These are phyloP conservation scores for Gymnoscopelus braueri DNA, from an alignment of 2,797 vertebrate species.

Conservation along the genomic window DNA sequence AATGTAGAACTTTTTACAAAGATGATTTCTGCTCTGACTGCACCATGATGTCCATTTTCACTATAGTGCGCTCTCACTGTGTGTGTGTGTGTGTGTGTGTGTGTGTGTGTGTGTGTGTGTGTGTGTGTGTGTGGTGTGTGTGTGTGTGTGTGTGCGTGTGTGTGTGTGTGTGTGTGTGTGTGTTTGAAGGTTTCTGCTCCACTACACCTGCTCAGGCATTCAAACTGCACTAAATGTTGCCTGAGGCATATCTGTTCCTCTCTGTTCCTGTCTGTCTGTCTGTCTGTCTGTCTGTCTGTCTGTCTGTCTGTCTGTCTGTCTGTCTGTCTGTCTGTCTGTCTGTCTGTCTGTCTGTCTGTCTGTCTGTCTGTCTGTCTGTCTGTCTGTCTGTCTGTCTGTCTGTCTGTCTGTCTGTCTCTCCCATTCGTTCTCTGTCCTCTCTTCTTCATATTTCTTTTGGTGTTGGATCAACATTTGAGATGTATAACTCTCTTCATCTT, in stretches of 20 bases:
- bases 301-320: slow-evolving; percentile 32
- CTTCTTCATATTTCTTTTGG: slow-evolving; percentile 36
- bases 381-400: neutral
- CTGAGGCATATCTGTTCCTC: slow-evolving; percentile 68
- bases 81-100: slow-evolving; percentile 28
- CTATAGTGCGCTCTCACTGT: neutral
- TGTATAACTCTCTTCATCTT: neutral
- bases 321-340: neutral
- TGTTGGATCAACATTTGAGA: too few species aligned
- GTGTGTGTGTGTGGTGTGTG: slow-evolving; percentile 24
- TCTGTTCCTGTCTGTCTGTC: slow-evolving; percentile 31
- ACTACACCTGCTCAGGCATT: slow-evolving; percentile 80
- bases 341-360: neutral
- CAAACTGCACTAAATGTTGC: slow-evolving; percentile 83
- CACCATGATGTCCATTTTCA: too few species aligned
- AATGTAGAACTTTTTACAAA: too few species aligned
- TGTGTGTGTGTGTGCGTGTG: slow-evolving; percentile 21
- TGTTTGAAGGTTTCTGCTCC: slow-evolving; percentile 63
- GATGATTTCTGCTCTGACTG: too few species aligned
- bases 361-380: slow-evolving; percentile 29
- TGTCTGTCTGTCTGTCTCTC: neutral
- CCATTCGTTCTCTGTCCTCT: neutral
- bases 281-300: slow-evolving; percentile 20
- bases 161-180: slow-evolving; percentile 41
- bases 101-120: slow-evolving; percentile 29